These are phyloP conservation scores for Nemotelus nigrinus DNA, from an alignment of 2,888 invertebrate genomes.

Conservation along the genomic window DNA sequence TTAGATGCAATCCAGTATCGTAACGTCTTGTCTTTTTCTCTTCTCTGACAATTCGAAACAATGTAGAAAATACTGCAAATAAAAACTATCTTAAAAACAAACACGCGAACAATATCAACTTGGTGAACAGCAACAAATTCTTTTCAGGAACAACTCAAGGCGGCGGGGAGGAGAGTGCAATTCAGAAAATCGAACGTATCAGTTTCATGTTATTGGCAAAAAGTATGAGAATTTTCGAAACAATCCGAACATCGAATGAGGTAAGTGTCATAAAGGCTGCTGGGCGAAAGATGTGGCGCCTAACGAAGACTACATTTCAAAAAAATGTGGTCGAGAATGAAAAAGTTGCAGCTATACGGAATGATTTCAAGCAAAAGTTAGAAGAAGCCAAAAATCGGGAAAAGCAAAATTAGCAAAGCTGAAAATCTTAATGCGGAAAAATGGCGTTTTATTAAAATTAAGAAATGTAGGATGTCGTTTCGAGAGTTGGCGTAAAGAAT, in stretches of 20 bases:
- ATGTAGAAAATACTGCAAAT: conserved; percentile 6
- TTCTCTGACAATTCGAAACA: not conserved
- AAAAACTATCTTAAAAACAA: not conserved
- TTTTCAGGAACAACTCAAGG: conserved; percentile 28
- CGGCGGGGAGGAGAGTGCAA: conserved; percentile 3
- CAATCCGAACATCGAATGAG: conserved; percentile 42
- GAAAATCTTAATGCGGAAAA: not conserved
- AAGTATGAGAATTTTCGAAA: not conserved
- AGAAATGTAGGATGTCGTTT: too few species aligned
- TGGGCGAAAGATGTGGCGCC: not conserved
- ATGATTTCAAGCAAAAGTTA: conserved; percentile 33
- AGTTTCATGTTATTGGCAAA: conserved; percentile 31
- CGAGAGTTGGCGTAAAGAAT: too few species aligned
- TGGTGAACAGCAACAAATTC: conserved; percentile 29
- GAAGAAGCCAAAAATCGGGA: conserved; percentile 34
- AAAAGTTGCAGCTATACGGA: conserved; percentile 10
- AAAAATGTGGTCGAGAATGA: conserved; percentile 41
- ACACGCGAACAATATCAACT: conserved; percentile 24
- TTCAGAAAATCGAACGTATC: conserved; percentile 9
- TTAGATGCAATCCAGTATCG: not conserved
- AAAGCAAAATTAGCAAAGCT: not conserved
- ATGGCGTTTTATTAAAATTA: too few species aligned
- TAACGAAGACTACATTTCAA: not conserved
- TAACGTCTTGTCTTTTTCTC: conserved; percentile 12
- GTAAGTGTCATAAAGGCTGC: conserved; percentile 26